Evolutionary conservation across 2,797 vertebrate species (phyloP), one percentile per base, ranked within the genome.

Genomic region (Nothura maculosa): DNA sequence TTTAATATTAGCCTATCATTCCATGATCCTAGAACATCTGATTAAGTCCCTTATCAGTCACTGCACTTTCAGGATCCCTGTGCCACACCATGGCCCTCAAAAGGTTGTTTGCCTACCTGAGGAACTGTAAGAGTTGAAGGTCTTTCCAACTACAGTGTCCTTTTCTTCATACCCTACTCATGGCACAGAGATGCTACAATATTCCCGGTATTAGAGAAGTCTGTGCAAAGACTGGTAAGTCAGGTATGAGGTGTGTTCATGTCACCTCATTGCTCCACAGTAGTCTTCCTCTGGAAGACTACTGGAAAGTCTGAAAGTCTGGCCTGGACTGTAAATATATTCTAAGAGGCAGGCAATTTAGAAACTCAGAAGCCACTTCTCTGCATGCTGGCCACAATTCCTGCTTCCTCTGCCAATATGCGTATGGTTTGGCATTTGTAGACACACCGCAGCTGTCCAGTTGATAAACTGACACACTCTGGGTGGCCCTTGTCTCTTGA

Each of bases 351-450:
- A 96, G 93, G 89, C 95, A 87, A 88, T 87, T 94, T 87, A 93
- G 90, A 94, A 94, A 96, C 60, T 95, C 90, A 84, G 95, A 85
- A 96, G 95, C 89, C 94, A 93, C 91, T 95, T 96, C 85, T 86
- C 81, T 86, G 85, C 5, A 38, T 84, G 89, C 92, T 96, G 95
- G 93, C 94, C 92, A 93, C 80, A 87, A 36, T 87, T 93, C 67
- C 74, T 86, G 47, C 78, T 95, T 94, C 82, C 85, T 40, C 87
- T 96, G 95, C 96, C 96, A 96, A 93, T 84, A 63, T 74, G 80
- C 94, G 93, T 96, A 96, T 95, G 96, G 96, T 95, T 95, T 96
- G 95, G 96, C 95, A 96, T 96, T 85, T 95, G 90, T 24, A 93
- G 92, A 96, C 67, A 67, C 82, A 86, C 90, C 87, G 2, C 95